Percentiles rank a stretch among this genome's conserved stretches.
Evolutionary conservation across 2,888 invertebrate species (phyloP).

Genomic region (Perithous albicinctus): DNA sequence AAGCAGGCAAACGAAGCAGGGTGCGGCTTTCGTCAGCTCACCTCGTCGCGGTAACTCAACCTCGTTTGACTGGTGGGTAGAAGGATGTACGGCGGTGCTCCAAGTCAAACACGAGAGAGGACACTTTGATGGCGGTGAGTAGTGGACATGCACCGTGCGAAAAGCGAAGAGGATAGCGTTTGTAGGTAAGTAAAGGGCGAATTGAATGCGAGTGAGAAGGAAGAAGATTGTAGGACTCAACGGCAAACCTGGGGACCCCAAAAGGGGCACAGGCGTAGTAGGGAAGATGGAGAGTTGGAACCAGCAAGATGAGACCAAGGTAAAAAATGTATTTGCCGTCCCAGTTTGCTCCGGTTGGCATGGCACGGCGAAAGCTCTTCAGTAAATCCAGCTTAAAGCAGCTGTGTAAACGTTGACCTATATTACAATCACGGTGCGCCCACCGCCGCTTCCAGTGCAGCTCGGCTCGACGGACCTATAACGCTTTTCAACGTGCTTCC

Average conservation of each 20-base stretch:
- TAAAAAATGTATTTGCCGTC: slow-evolving; percentile 82
- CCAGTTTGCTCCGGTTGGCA: slow-evolving; percentile 81
- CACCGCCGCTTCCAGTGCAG: slow-evolving; percentile 25
- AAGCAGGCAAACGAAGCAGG: slow-evolving; percentile 2
- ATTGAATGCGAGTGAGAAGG: slow-evolving; percentile 56
- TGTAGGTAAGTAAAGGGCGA: slow-evolving; percentile 39
- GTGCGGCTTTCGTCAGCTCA: neutral
- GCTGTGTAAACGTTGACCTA: slow-evolving; percentile 84
- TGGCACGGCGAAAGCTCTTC: slow-evolving; percentile 81
- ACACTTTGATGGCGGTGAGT: slow-evolving; percentile 20
- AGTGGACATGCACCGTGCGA: neutral
- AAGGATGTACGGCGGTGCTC: slow-evolving; percentile 46
- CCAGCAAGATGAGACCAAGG: slow-evolving; percentile 4
- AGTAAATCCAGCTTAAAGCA: slow-evolving; percentile 83
- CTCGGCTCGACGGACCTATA: slow-evolving; percentile 39
- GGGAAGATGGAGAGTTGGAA: slow-evolving; percentile 14
- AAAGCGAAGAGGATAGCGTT: slow-evolving; percentile 1
- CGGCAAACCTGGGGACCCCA: slow-evolving; percentile 45
- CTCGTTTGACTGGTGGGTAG: slow-evolving; percentile 12
- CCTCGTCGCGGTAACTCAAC: slow-evolving; percentile 15
- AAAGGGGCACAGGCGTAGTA: slow-evolving; percentile 6
- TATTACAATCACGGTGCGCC: slow-evolving; percentile 80
- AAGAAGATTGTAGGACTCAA: slow-evolving; percentile 29
- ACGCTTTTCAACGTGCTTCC: slow-evolving; percentile 29
- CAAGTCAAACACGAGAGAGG: slow-evolving; percentile 68